Conservation (phyloP, 2,113 vertebrate genomes). For the Anarhynchus alexandrinus region DNA sequence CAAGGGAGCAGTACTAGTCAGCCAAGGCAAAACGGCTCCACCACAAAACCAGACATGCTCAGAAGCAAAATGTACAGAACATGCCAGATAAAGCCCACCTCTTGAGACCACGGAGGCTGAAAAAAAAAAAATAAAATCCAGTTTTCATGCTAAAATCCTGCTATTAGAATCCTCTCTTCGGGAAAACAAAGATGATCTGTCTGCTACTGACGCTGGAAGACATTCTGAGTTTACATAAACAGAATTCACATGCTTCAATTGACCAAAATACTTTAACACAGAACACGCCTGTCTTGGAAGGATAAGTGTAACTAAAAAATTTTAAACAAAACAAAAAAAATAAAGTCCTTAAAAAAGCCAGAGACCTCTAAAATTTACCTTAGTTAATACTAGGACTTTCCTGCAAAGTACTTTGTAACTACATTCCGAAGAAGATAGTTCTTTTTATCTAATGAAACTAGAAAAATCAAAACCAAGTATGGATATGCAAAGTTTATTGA, state of each 20-base stretch:
- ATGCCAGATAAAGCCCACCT: neutral
- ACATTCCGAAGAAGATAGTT: neutral
- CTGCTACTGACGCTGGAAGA: neutral
- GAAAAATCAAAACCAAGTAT: neutral
- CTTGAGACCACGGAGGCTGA: fast-evolving
- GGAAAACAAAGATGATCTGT: neutral
- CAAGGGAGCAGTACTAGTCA: neutral
- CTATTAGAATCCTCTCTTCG: neutral
- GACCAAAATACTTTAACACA: neutral
- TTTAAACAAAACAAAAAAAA: neutral
- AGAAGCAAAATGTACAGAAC: neutral
- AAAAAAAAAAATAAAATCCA: neutral
- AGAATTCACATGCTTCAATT: neutral
- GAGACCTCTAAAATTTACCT: neutral
- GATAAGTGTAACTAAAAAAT: neutral
- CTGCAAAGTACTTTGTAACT: neutral
- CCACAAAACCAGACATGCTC: neutral
- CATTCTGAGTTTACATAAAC: neutral
- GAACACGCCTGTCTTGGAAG: neutral
- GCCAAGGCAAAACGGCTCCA: neutral
- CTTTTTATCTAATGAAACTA: neutral
- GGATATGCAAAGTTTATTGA: neutral
- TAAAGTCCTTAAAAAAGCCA: neutral
- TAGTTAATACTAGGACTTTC: neutral
- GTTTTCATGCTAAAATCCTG: neutral